A percentile compares a stretch with the other conserved stretches of the same genome.
These are phyloP conservation scores for Dicycla oo DNA, from an alignment of 2,888 invertebrate genomes.

Conservation along the genomic window DNA sequence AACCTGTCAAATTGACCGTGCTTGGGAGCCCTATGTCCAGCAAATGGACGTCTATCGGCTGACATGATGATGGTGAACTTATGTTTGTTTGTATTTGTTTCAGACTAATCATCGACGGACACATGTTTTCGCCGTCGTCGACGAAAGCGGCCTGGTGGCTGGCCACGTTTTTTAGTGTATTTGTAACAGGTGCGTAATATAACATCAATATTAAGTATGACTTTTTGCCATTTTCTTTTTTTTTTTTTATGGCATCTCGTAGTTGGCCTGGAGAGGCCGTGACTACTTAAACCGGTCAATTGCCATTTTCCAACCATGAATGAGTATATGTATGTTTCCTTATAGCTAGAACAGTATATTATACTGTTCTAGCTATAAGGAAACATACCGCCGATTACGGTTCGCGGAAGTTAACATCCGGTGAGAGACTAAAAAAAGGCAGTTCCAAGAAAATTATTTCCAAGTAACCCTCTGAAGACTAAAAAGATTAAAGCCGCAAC, in stretches of 20 bases:
- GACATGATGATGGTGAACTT: too few species aligned
- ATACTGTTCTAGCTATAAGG: not conserved
- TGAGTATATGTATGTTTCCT: too few species aligned
- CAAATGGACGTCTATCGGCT: too few species aligned
- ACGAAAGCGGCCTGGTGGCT: constrained; percentile 89
- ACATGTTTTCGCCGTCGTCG: constrained; percentile 86
- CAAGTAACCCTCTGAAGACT: not conserved
- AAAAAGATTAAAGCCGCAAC: not conserved
- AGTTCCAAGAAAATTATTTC: not conserved
- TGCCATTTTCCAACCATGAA: not conserved
- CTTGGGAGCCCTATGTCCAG: too few species aligned
- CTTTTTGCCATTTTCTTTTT: too few species aligned
- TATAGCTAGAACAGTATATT: too few species aligned
- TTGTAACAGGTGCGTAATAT: constrained; percentile 83
- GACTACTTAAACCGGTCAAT: too few species aligned
- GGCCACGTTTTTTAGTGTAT: constrained; percentile 86
- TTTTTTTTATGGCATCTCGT: too few species aligned
- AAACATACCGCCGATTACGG: not conserved
- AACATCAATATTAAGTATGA: not conserved
- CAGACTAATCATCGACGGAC: constrained; percentile 82
- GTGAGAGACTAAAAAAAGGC: not conserved
- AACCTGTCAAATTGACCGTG: too few species aligned
- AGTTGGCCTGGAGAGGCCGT: too few species aligned
- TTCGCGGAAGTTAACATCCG: not conserved
- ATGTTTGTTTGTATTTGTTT: constrained; percentile 71